phyloP scores from a whole-genome alignment of 2,113 vertebrate species.

The Serilophus lunatus region DNA sequence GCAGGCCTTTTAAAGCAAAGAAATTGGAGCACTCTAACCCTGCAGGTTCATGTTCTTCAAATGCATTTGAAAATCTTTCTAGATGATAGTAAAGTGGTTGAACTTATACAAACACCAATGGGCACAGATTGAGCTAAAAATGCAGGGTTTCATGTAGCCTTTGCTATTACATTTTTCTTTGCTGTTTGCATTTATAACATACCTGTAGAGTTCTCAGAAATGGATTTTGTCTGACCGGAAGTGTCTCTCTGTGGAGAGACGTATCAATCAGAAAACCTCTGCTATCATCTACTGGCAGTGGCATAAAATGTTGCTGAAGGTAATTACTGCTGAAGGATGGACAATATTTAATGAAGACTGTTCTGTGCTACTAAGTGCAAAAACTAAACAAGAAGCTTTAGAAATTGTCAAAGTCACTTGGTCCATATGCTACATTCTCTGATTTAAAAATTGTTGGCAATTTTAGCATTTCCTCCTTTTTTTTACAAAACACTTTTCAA shows the following conservation, averaged over 20 bases:
- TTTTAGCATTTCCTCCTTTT: background rate
- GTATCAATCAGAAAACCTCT: background rate
- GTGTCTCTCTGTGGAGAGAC: background rate
- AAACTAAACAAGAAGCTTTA: background rate
- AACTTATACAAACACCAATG: background rate
- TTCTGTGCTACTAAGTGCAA: background rate
- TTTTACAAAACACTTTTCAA: background rate
- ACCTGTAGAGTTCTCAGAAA: background rate
- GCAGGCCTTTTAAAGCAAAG: background rate
- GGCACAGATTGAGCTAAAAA: background rate
- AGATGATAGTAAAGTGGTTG: background rate
- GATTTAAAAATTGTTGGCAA: background rate
- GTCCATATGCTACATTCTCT: background rate
- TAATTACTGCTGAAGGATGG: background rate
- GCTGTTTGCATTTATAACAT: background rate
- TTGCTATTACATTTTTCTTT: background rate
- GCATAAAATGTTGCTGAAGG: background rate
- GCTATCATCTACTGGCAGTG: background rate
- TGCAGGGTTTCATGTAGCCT: background rate
- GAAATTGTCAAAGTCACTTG: background rate
- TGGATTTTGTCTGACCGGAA: background rate
- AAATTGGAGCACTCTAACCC: background rate
- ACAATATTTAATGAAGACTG: background rate
- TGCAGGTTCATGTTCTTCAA: background rate
- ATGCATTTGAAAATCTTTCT: background rate